Base-by-base conservation (phyloP, 2,888 invertebrate genomes). In the Epirrita christyi region DNA sequence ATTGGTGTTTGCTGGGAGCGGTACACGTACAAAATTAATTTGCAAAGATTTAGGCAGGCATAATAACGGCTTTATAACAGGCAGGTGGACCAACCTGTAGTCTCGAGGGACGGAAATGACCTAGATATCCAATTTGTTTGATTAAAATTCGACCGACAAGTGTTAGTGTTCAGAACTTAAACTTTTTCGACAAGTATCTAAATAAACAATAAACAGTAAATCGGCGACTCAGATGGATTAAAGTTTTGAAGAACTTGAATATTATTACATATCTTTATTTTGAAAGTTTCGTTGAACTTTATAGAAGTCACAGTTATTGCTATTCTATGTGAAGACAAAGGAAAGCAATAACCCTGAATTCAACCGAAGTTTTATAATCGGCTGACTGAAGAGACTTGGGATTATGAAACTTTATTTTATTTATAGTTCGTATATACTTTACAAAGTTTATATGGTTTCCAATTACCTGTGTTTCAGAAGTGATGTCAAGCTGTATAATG, bases 401-500 rank as follows among this genome's bases (percentile, higher is more conserved):
- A 9, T 32, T 9, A 9, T 6, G 9, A 32, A 5, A 32, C 32
- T 32, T 32, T 32, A 32, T 50, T 49, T 46, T 4, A 32, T 49
- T 46, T 29, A 38, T 38, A 40, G 32, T 11, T 38, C 32, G 5
- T 44, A 29, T 8, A 4, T 40, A 38, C 13, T 53, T 29, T 44
- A 21, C 13, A 15, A 29, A 41, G 10, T 32, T 50, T 14, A 14
- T 3, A 14, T 14, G 38, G 21, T 2, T 37, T 34, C 10, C 6
- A 42, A 21, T 27, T 70, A 94, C 94, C 85, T 94, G 93, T 55
- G 94, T 94, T 81, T 97, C 97, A 3, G 95, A 96, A 0, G 96
- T 96, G 54, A 97, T 94, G 79, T 98, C 97, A 46, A 98, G 85
- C 77, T 96, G 95, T 41, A 98, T 77, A 8, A 96, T 93, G 75